Evolutionary conservation across 2,797 vertebrate genomes (phyloP).

Genomic region (Manis pentadactyla): DNA sequence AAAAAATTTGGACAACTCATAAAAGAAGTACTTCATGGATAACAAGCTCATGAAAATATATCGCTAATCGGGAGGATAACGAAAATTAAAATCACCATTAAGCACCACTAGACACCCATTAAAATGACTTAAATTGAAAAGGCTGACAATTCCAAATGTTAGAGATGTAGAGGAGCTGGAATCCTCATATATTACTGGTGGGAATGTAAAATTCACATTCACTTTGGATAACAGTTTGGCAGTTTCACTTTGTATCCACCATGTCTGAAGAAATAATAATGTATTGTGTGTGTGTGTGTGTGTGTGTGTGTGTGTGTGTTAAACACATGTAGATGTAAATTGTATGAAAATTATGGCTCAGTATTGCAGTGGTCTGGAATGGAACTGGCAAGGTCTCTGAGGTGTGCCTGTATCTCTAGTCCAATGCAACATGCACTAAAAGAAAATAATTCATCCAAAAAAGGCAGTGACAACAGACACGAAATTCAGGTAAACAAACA

Average conservation of each 20-base stretch:
- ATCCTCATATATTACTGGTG: background rate
- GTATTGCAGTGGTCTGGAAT: background rate
- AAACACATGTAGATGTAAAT: too few relatives aligned
- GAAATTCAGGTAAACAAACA: conserved; percentile 69
- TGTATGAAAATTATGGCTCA: background rate
- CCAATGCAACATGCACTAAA: conserved; percentile 40
- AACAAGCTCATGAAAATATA: background rate
- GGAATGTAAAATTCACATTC: background rate
- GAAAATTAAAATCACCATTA: background rate
- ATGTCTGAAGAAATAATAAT: too few relatives aligned
- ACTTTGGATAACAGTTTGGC: background rate
- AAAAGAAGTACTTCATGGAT: background rate
- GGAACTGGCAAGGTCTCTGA: background rate
- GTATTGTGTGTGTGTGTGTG: too few relatives aligned
- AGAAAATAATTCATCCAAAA: background rate
- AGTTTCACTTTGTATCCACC: background rate
- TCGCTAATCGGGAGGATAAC: background rate
- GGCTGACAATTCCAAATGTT: background rate
- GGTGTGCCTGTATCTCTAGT: conserved; percentile 12
- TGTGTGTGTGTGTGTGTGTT: too few relatives aligned
- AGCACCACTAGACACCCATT: background rate
- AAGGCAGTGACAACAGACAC: conserved; percentile 49
- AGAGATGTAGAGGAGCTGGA: background rate
- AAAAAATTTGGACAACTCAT: background rate
- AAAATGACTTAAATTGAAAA: background rate